Evolutionary conservation across 2,113 vertebrate genomes (phyloP).

Genomic region (Pollimyrus isidori): DNA sequence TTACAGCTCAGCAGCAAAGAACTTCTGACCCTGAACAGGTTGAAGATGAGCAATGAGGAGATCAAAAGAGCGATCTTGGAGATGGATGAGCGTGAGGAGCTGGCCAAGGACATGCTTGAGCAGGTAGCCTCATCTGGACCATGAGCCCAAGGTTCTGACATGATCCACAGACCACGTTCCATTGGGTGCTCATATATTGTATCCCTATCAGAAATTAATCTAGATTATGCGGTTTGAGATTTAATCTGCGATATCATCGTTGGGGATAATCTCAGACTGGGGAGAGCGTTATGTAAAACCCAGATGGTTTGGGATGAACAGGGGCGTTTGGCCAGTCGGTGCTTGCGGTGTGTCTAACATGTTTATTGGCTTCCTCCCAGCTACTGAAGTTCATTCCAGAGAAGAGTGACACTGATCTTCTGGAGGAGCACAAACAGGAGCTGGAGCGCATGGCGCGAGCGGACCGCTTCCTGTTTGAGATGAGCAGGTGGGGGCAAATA

Average conservation of each 20-base stretch:
- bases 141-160: not conserved
- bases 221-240: not conserved
- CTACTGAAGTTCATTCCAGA: constrained; percentile 92
- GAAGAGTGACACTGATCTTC: constrained; percentile 87
- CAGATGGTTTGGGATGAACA: not conserved
- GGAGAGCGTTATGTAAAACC: not conserved
- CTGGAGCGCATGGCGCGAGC: constrained; percentile 95
- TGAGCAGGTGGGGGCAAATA: constrained; percentile 80
- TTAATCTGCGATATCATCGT: not conserved
- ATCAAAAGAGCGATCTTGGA: constrained; percentile 84
- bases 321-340: not conserved
- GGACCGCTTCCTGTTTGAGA: constrained; percentile 93
- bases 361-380: constrained; percentile 47
- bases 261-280: not conserved
- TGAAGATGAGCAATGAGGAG: constrained; percentile 93
- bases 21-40: constrained; percentile 50
- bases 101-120: constrained; percentile 96
- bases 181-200: not conserved
- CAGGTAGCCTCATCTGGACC: constrained; percentile 61
- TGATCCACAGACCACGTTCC: not conserved
- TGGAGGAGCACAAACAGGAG: constrained; percentile 95
- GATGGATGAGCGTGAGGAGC: constrained; percentile 95
- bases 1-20: not conserved
- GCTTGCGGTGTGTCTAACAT: not conserved
- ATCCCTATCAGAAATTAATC: not conserved